Evolutionary conservation across 2,888 invertebrate genomes (phyloP), one percentile per base, ranked within the genome.

Genomic region (Rhingia rostrata): DNA sequence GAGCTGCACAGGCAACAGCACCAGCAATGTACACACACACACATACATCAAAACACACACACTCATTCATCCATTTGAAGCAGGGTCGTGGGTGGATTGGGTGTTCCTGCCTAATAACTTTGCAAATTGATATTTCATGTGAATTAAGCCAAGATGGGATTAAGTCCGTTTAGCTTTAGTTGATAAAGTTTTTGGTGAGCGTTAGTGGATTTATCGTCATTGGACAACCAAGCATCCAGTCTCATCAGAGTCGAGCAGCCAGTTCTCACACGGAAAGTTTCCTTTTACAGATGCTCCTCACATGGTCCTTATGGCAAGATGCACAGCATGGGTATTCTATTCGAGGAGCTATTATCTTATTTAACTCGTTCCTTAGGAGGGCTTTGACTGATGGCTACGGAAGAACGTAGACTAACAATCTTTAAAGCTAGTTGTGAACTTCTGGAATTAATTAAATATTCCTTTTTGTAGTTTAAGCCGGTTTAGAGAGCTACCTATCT

Each of bases 111-210:
- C 64, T 79, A 79, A 79, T 79, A 72, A 74, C 73, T 83, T 83
- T 63, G 69, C 73, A 83, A 79, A 73, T 79, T 83, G 83, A 83
- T 79, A 79, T 83, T 79, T 79, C 61, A 83, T 83, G 67, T 83
- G 83, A 79, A 83, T 73, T 79, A 79, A 83, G 56, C 79, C 67
- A 74, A 79, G 69, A 83, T 79, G 72, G 79, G 79, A 79, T 83
- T 79, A 74, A 74, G 83, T 79, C 79, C 63, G 61, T 83, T 67
- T 78, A 79, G 79, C 73, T 83, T 79, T 83, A 83, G 79, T 83
- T 79, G 60, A 83, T 79, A 79, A 73, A 83, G 73, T 79, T 83
- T 79, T 47, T 37, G 12, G 12, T 53, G 51, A 60, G 51, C 51
- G 45, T 73, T 61, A 69, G 67, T 79, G 78, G 51, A 73, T 78